A percentile compares a stretch with the other conserved stretches of the same genome.
Evolutionary conservation across 2,113 vertebrate genomes (phyloP).

Genomic region (Pygoscelis adeliae): DNA sequence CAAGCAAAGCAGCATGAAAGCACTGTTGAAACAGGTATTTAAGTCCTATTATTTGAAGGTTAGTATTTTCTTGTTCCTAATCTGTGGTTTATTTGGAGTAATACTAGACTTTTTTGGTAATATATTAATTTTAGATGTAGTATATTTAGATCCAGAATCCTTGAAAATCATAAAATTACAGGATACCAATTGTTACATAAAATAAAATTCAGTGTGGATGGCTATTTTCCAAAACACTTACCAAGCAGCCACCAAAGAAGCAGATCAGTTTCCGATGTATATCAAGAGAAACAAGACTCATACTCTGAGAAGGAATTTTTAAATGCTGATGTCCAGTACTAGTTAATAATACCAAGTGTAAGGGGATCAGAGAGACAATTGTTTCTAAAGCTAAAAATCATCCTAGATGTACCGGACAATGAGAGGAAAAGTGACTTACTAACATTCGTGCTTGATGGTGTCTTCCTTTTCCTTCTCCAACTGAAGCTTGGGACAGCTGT

Average conservation of each 20-base stretch:
- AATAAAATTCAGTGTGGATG: background rate
- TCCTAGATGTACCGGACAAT: conserved; percentile 3
- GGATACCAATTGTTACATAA: background rate
- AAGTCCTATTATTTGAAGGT: conserved; percentile 67
- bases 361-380: background rate
- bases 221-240: background rate
- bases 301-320: background rate
- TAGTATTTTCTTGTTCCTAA: conserved; percentile 67
- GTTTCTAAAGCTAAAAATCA: conserved; percentile 13
- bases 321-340: background rate
- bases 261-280: background rate
- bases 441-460: background rate
- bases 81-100: conserved; percentile 51
- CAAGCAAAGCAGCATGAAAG: conserved; percentile 32
- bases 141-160: conserved; percentile 6
- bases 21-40: conserved; percentile 61
- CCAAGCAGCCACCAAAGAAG: background rate
- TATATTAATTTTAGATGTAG: conserved; percentile 45
- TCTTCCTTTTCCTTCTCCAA: conserved; percentile 55
- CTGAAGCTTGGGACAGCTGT: conserved; percentile 40
- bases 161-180: background rate
- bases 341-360: background rate
- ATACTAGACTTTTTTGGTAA: conserved; percentile 27
- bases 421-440: conserved; percentile 50
- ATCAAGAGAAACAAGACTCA: background rate